These are phyloP conservation scores for Tiliacea citrago DNA, from an alignment of 2,888 invertebrate genomes.

Conservation along the genomic window DNA sequence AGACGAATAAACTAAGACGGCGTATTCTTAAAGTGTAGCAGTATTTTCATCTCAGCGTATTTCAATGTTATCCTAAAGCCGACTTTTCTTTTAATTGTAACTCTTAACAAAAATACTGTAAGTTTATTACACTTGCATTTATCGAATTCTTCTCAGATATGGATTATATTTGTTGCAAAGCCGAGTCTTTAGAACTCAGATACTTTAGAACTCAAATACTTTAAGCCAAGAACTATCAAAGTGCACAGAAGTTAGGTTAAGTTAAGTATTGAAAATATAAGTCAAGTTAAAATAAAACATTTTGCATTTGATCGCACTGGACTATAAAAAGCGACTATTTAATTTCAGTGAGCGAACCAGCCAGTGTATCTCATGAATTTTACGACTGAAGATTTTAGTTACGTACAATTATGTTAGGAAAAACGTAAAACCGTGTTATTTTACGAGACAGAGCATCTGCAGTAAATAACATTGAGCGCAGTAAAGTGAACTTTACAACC, in stretches of 20 bases:
- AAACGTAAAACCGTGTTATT: constrained; percentile 53
- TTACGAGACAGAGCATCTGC: constrained; percentile 61
- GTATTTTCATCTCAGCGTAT: not conserved
- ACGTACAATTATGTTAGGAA: constrained; percentile 53
- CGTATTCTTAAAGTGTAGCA: not conserved
- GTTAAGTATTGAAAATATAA: not conserved
- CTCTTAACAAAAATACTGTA: not conserved
- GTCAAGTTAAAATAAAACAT: constrained; percentile 31
- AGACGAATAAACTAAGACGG: not conserved
- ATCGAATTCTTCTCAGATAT: not conserved
- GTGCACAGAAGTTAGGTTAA: not conserved
- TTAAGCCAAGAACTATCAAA: not conserved
- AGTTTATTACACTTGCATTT: not conserved
- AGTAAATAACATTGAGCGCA: constrained; percentile 57
- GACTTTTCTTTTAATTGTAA: not conserved
- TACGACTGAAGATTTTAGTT: constrained; percentile 57
- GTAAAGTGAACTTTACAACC: constrained; percentile 63
- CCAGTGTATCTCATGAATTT: constrained; percentile 42
- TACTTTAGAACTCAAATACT: not conserved
- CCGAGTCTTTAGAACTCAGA: not conserved
- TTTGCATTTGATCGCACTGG: constrained; percentile 20
- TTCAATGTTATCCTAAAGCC: not conserved
- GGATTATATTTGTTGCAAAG: not conserved
- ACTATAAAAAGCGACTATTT: constrained; percentile 42
- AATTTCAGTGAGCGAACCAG: constrained; percentile 17